phyloP scores from a whole-genome alignment of 2,888 invertebrate genomes.

The Catocala nupta region DNA sequence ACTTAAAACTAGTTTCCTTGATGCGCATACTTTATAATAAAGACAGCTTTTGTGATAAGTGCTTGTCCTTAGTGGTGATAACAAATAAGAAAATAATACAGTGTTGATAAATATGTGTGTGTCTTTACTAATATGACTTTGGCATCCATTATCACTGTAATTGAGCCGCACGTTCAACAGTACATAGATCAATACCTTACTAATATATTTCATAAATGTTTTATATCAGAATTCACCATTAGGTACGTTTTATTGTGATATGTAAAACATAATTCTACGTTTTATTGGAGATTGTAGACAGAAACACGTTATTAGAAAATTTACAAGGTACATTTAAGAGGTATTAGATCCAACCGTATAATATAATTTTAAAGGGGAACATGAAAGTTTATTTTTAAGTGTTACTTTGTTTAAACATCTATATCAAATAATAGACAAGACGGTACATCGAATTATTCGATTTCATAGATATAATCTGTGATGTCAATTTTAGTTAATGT shows the following conservation, averaged over 20 bases:
- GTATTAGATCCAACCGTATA: constrained; percentile 42
- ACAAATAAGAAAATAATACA: constrained; percentile 21
- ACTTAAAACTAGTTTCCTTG: constrained; percentile 37
- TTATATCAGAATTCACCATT: constrained; percentile 43
- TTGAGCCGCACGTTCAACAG: constrained; percentile 60
- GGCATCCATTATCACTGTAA: constrained; percentile 76
- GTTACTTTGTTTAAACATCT: constrained; percentile 28
- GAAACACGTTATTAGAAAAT: constrained; percentile 45
- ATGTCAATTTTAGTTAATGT: constrained; percentile 25
- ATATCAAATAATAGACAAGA: constrained; percentile 40
- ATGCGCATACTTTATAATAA: constrained; percentile 6
- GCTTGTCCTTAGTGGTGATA: constrained; percentile 19
- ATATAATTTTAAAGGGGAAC: constrained; percentile 31
- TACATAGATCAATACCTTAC: constrained; percentile 47
- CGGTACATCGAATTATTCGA: constrained; percentile 44
- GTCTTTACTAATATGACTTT: constrained; percentile 60
- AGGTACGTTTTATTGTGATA: constrained; percentile 51
- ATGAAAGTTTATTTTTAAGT: constrained; percentile 16
- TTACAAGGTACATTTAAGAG: constrained; percentile 47
- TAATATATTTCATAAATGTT: constrained; percentile 44
- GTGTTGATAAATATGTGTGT: constrained; percentile 37
- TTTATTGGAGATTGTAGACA: constrained; percentile 40
- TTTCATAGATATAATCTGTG: constrained; percentile 29
- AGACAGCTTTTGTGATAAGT: constrained; percentile 15
- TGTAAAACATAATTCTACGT: constrained; percentile 54